phyloP scores from a whole-genome alignment of 2,113 vertebrate species.

The Alligator mississippiensis region DNA sequence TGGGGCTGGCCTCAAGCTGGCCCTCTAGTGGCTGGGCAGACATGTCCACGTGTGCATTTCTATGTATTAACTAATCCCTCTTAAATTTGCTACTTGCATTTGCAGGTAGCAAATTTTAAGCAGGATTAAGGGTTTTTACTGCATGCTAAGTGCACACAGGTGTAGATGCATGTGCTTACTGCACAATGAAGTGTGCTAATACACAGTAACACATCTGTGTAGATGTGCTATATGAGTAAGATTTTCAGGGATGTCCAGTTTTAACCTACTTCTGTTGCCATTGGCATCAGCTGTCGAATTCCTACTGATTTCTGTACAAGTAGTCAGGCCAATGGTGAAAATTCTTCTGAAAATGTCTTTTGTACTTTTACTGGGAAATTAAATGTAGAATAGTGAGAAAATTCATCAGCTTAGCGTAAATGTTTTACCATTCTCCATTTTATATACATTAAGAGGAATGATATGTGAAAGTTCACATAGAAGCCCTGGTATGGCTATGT shows the following conservation, averaged over 20 bases:
- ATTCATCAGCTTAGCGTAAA: not conserved
- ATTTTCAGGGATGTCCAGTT: not conserved
- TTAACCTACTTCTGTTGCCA: not conserved
- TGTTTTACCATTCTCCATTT: not conserved
- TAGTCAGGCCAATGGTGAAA: not conserved
- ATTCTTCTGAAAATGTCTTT: not conserved
- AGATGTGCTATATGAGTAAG: not conserved
- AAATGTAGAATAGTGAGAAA: not conserved
- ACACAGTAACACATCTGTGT: too few species aligned
- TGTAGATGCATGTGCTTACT: too few species aligned
- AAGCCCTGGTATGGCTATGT: not conserved
- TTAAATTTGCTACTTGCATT: too few species aligned
- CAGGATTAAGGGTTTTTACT: too few species aligned
- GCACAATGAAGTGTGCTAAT: too few species aligned
- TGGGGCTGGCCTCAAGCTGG: too few species aligned
- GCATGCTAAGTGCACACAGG: too few species aligned
- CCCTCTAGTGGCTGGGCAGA: too few species aligned
- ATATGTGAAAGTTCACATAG: fast-evolving
- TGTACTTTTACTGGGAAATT: not conserved
- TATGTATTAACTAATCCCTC: too few species aligned
- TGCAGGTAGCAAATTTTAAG: too few species aligned
- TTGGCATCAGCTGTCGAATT: not conserved
- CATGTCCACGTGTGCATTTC: too few species aligned
- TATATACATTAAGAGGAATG: not conserved
- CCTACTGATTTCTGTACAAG: not conserved